These are phyloP conservation scores for Callospermophilus lateralis DNA, from an alignment of 2,113 vertebrate species.

Conservation along the genomic window DNA sequence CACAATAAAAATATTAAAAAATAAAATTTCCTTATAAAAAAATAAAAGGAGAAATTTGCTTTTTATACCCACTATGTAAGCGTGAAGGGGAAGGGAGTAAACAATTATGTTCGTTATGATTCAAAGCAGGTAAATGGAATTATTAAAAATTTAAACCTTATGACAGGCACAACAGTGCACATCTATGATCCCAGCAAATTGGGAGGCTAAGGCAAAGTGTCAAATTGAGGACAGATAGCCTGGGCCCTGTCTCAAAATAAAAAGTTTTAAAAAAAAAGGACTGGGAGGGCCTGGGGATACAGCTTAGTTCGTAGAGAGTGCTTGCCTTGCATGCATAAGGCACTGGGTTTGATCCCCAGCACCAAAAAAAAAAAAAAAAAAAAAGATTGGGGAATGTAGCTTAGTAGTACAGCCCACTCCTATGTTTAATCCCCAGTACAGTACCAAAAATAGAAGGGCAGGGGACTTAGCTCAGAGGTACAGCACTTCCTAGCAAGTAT, in stretches of 20 bases:
- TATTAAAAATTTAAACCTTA: constrained; percentile 33
- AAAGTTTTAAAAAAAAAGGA: neutral
- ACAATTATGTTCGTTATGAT: neutral
- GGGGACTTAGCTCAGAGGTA: too few relatives aligned
- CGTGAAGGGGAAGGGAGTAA: neutral
- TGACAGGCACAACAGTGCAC: too few relatives aligned
- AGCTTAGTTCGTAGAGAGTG: neutral
- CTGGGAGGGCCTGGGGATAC: neutral
- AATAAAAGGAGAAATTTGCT: neutral
- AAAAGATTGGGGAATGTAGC: neutral
- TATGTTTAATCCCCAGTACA: too few relatives aligned
- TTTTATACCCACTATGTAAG: neutral
- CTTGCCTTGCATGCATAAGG: too few relatives aligned
- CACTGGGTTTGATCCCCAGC: too few relatives aligned
- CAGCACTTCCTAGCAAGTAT: too few relatives aligned
- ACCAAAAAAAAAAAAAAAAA: too few relatives aligned
- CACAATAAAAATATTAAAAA: neutral
- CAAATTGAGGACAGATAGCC: neutral
- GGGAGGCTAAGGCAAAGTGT: neutral
- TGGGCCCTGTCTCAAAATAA: neutral
- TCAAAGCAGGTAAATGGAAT: neutral
- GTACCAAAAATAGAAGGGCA: too few relatives aligned
- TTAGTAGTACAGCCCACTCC: too few relatives aligned
- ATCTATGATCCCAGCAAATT: neutral
- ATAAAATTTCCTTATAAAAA: neutral